Base-by-base conservation (phyloP, 2,888 invertebrate genomes). In the Phania funesta region DNA sequence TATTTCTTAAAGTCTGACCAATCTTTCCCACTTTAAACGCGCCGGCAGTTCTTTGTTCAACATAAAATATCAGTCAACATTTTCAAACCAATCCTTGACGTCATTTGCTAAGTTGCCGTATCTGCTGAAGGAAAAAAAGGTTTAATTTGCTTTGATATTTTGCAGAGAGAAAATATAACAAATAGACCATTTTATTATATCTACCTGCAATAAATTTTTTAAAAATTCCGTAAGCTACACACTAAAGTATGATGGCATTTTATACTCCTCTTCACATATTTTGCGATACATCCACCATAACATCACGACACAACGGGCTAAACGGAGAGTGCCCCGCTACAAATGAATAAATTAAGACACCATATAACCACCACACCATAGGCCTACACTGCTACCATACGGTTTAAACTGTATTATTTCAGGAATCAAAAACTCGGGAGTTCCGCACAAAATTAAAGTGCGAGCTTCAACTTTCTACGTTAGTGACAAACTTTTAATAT, bases 291-390 rank as follows among this genome's bases (percentile, higher is more conserved):
- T 96, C 90, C n/a, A 95, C 95, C 94, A 99, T 98, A 0, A 97
- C 97, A 84, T 98, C 97, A 84, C 95, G 95, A 80, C 87, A 88
- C 56, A 87, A 84, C 0, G 83, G 65, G 86, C 95, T 96, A 91
- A 99, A 99, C 0, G 99, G 99, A 8, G 98, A 96, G 90, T 95
- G 96, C 0, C 99, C 99, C 16, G 96, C 95, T 54, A 95, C 95
- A 95, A 98, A 96, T 92, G 98, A 98, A 90, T 93, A 98, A 46
- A 98, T 91, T 4, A 98, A 92, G 0, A 98, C 94, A 0, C 97
- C 99, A 84, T 97, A 94, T 0, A 98, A 95, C 99, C 99, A 99
- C 97, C 98, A 99, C n/a, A n/a, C n/a, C n/a, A n/a, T n/a, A n/a
- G n/a, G 88, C 99, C 99, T 0, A 98, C 98, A 0, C 97, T 96